These are phyloP conservation scores for Halictus rubicundus DNA, from an alignment of 1,140 invertebrate species.

Conservation along the genomic window DNA sequence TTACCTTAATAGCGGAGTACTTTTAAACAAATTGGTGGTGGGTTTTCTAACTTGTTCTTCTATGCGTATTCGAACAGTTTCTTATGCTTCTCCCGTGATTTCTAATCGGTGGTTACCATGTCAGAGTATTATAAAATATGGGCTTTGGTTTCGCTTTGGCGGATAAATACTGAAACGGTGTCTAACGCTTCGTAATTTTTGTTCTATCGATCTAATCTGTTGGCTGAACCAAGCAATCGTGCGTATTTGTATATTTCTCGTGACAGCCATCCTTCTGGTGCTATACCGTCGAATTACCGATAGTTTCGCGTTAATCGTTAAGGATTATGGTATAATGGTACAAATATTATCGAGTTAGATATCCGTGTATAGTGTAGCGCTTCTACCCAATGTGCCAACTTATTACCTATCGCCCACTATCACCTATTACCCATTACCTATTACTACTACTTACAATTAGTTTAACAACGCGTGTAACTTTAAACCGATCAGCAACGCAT, in stretches of 20 bases:
- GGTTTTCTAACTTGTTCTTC: slow-evolving; percentile 66
- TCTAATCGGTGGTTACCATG: slow-evolving; percentile 45
- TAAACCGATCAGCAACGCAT: slow-evolving; percentile 14
- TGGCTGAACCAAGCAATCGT: not conserved
- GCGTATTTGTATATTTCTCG: slow-evolving; percentile 1
- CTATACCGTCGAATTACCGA: slow-evolving; percentile 44
- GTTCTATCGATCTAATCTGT: not conserved
- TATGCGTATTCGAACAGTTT: slow-evolving; percentile 48
- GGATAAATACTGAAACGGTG: slow-evolving; percentile 19
- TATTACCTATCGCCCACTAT: not conserved
- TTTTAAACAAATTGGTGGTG: slow-evolving; percentile 70
- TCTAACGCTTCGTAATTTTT: slow-evolving; percentile 33
- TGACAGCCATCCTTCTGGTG: slow-evolving; percentile 51
- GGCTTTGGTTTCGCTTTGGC: slow-evolving; percentile 22
- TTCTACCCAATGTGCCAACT: slow-evolving; percentile 54
- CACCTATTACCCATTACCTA: not conserved
- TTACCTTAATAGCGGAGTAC: slow-evolving; percentile 72
- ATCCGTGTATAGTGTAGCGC: slow-evolving; percentile 7
- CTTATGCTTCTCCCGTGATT: slow-evolving; percentile 29
- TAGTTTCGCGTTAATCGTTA: slow-evolving; percentile 38
- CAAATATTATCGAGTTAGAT: not conserved
- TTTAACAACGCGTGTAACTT: slow-evolving; percentile 26
- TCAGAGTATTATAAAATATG: slow-evolving; percentile 24
- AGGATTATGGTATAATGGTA: slow-evolving; percentile 13
- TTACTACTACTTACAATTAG: slow-evolving; percentile 20